A percentile compares a stretch with the other conserved stretches of the same genome.
Evolutionary conservation across 2,888 invertebrate genomes (phyloP).

Genomic region (Euclidia mi): DNA sequence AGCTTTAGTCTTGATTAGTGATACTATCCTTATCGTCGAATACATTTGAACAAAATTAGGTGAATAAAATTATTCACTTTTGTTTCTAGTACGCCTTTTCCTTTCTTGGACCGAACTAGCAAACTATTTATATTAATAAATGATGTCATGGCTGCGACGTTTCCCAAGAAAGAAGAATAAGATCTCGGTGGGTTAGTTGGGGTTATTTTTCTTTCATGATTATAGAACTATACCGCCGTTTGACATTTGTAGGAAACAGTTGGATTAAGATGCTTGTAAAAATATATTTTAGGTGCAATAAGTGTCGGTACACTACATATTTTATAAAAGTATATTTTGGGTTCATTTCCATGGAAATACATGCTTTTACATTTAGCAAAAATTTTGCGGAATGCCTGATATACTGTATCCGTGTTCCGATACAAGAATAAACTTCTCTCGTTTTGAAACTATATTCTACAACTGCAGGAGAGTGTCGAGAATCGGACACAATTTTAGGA

Average conservation of each 20-base stretch:
- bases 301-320: no score
- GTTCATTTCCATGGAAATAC: no score
- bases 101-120: background rate
- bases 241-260: no score
- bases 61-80: background rate
- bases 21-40: background rate
- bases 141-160: conserved; percentile 15
- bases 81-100: background rate
- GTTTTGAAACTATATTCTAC: background rate
- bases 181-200: background rate
- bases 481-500: conserved; percentile 5
- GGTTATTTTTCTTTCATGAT: conserved; percentile 11
- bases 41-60: background rate
- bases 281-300: no score
- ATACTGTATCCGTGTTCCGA: no score
- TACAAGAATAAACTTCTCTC: background rate
- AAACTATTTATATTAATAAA: conserved; percentile 16
- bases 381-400: background rate
- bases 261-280: no score
- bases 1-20: background rate
- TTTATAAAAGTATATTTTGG: no score
- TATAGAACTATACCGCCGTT: background rate
- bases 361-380: background rate
- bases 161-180: conserved; percentile 1
- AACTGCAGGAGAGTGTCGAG: background rate